A percentile compares a stretch with the other conserved stretches of the same genome.
phyloP scores from a whole-genome alignment of 2,888 invertebrate species.

The Saturnia japonica region DNA sequence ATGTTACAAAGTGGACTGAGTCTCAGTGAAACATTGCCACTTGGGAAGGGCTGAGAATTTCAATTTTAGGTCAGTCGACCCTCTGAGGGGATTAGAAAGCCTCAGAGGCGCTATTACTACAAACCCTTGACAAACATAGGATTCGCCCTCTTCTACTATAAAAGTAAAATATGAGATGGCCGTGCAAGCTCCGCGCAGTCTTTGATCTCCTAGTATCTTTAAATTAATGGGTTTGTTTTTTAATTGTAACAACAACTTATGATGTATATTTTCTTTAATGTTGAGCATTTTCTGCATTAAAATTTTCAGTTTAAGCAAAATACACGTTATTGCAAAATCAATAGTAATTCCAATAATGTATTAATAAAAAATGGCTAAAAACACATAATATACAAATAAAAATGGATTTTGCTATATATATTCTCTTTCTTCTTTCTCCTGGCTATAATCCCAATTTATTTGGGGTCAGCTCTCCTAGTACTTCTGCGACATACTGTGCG shows the following conservation, averaged over 20 bases:
- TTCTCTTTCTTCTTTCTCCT: no score
- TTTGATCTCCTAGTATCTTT: conserved; percentile 43
- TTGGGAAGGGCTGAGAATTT: conserved; percentile 55
- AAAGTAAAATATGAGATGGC: conserved; percentile 57
- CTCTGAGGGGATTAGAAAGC: conserved; percentile 53
- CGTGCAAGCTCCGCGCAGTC: conserved; percentile 40
- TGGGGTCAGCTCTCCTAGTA: no score
- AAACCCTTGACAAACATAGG: conserved; percentile 57
- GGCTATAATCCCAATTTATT: no score
- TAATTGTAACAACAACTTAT: conserved; percentile 8
- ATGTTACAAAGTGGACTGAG: conserved; percentile 44
- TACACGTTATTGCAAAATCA: no score
- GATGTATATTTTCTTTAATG: not conserved
- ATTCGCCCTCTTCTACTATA: conserved; percentile 50
- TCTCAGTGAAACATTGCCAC: conserved; percentile 52
- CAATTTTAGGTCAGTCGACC: conserved; percentile 57
- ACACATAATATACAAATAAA: no score
- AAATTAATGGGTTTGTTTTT: conserved; percentile 24
- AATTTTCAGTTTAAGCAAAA: no score
- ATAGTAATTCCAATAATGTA: no score
- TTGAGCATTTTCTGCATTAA: no score
- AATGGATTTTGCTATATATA: no score
- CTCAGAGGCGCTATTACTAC: conserved; percentile 47
- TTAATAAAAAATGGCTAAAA: no score
- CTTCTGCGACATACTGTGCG: no score